Evolutionary conservation across 2,797 vertebrate species (phyloP), one percentile per base, ranked within the genome.

Genomic region (Momotus momota): DNA sequence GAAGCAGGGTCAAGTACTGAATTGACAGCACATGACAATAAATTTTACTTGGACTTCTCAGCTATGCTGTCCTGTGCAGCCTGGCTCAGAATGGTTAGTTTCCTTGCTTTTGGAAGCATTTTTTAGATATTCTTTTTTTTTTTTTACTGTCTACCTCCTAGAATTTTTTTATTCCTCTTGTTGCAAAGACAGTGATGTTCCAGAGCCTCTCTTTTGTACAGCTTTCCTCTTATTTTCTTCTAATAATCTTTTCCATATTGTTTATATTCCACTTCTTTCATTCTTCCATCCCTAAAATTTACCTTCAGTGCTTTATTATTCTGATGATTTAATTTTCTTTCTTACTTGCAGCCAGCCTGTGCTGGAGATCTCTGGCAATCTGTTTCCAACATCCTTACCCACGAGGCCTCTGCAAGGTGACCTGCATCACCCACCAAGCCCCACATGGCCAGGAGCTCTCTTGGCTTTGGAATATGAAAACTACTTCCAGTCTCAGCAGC

Each of bases 341-440:
- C 45, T 65, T n/a, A 58, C 15, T 57, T 64, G 31, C 35, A 67
- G 57, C 33, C 38, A 77, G 54, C 31, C 77, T 70, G 23, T 69
- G 46, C 78, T 71, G 64, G 67, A 91, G 43, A 84, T 64, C 25
- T 64, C 65, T 91, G 80, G 70, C 90, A 82, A 65, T 8, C 12
- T 82, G 48, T 26, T 64, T 64, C 22, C 71, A 4, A 9, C 21
- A 13, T 38, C 64, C 35, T 31, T 15, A 69, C 35, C 57, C 2
- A 1, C 7, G 40, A 79, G 45, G 54, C 31, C 22, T 65, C 61
- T 54, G 45, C 49, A 66, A 92, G 62, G 74, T 89, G 79, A 82
- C 79, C 52, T 52, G 43, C 26, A 54, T 62, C 57, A 65, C 67
- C 69, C 40, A 20, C 29, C 0, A 4, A 91, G 64, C 35, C 75